Base-by-base conservation (phyloP, 2,113 vertebrate genomes). In the Rhombomys opimus region DNA sequence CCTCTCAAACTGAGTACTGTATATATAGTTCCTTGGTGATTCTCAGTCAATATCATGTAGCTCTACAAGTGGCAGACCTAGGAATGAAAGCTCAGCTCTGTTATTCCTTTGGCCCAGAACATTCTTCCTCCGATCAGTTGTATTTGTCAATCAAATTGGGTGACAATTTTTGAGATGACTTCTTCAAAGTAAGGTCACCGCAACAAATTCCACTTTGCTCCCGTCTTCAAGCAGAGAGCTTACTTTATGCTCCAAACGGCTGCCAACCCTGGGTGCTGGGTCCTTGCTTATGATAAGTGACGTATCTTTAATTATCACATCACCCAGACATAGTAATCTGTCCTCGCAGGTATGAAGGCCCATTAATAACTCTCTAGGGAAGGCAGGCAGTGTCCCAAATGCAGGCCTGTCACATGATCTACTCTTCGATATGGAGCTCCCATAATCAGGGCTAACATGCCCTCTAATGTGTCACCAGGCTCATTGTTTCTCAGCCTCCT, bases 361-460 rank as follows among this genome's bases (percentile, higher is more conserved):
- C 96, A 97, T 98, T 98, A 98, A 98, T 96, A 97, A 98, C 77
- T 86, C 97, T 92, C 94, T 23, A 41, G 63, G 92, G 85, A 98
- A 96, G 54, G 72, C 76, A n/a, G 46, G 91, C 54, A 86, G 97
- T 84, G 12, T 91, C 96, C 90, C 41, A 72, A 89, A 96, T 50
- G 91, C 80, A 92, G 90, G 46, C 52, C 1, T 85, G 95, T 90
- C 96, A 93, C 35, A 81, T 65, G 93, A 97, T 85, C 78, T 96
- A 77, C 81, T 96, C 94, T 87, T 89, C 15, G 87, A 98, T 96
- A 97, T 0, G 32, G 35, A 92, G 86, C 95, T 93, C 95, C 95
- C 93, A 73, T 91, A 97, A 96, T 97, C 95, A n/a, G 22, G 95
- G 41, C 46, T 88, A 97, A 96, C 46, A 67, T 75, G 92, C 81